Base-by-base conservation (phyloP, 2,888 invertebrate genomes). In the Aporophyla lueneburgensis region DNA sequence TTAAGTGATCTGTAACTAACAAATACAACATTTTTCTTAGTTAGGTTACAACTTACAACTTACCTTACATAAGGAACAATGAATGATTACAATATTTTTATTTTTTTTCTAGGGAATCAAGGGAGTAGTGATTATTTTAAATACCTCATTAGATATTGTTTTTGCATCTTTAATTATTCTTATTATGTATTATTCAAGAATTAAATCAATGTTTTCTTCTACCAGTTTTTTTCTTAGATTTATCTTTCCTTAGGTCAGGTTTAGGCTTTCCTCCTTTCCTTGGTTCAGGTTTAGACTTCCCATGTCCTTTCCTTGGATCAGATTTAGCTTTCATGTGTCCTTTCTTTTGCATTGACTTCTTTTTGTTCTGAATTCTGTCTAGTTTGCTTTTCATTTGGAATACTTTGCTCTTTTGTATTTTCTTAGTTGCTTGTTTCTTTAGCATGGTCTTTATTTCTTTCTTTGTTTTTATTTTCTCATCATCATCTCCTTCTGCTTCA, bases 371-470 rank as follows among this genome's bases (percentile, higher is more conserved):
- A 69, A 97, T 95, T 83, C 97, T 97, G 80, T 98, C 98, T 46
- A 98, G 89, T 91, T 97, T 97, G 86, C 97, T 97, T 90, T 98
- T 98, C 94, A 97, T 97, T 95, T 98, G 97, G 89, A 98, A 98
- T 0, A 97, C 97, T 96, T 98, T 98, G 90, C 98, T 98, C 85
- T 98, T 98, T 89, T 98, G 97, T 24, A 98, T 97, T 91, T 97
- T 97, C 88, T 98, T 98, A 0, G 98, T 97, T 0, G 98, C 98
- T 91, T 98, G 97, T 83, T 97, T 97, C 88, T 98, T 98, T 14
- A 98, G 96, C 80, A 97, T 94, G 87, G 96, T 97, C 88, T 98
- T 98, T 2, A 98, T 93, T 88, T 98, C 98, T 92, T 98, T 98
- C 90, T 98, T 97, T 3, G 97, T 96, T 92, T 94, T 93, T 85